Base-by-base conservation (phyloP, 2,113 vertebrate species). In the Prolemur simus region DNA sequence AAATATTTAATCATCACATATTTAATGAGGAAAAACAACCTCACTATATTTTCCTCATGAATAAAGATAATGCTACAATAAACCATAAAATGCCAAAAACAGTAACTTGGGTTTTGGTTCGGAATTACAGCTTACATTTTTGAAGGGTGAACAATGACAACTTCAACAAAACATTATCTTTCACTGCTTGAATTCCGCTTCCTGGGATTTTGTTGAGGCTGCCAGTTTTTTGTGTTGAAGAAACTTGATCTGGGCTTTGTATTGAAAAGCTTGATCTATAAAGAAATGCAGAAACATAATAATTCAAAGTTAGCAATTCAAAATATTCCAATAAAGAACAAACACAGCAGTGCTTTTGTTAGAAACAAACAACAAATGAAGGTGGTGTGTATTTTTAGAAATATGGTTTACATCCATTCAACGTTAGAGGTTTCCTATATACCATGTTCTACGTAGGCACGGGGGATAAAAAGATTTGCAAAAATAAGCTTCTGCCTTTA, bases 351-450 rank as follows among this genome's bases (percentile, higher is more conserved):
- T 47, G 32, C 17, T 64, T 94, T 93, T 45, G 68, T 45, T 83
- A 71, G 83, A 87, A 95, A 94, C 88, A 94, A 93, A 82, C 56
- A 54, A 21, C n/a, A 78, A 91, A 29, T 47, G 66, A 60, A 94
- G 86, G 66, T 89, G 66, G 15, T 74, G 3, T 88, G 6, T 56
- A 92, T 63, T 96, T 96, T 97, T 94, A 94, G 81, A 95, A 88
- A 94, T 88, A 29, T 0, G 3, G 58, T 87, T 94, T 96, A 82
- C 14, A 68, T 52, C 63, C 7, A 60, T 39, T 90, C 21, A 47
- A 29, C 20, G 8, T 86, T 71, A 39, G 63, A 83, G 29, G 56
- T 74, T 97, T 86, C 60, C 74, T 68, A 47, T 21, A 29, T 6
- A 21, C 60, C 29, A 20, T 56, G 37, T 34, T 42, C 37, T 82